Percentiles rank a stretch among this genome's conserved stretches.
These are phyloP conservation scores for Tubulanus polymorphus DNA, from an alignment of 2,888 invertebrate genomes.

Conservation along the genomic window DNA sequence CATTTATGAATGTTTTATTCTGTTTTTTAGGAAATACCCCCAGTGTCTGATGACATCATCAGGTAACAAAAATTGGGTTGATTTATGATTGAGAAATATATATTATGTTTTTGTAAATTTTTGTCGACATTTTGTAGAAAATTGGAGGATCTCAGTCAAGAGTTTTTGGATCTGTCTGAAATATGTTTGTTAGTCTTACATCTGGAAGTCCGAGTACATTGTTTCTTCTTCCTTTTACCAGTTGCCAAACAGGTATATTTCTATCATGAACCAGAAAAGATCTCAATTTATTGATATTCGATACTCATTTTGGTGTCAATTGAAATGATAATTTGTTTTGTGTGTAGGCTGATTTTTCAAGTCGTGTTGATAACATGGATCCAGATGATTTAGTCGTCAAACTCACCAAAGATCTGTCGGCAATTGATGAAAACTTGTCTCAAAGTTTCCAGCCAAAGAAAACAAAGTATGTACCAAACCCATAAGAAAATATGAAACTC, in stretches of 20 bases:
- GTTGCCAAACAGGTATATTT: constrained; percentile 53
- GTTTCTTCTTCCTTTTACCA: constrained; percentile 84
- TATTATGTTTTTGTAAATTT: no score
- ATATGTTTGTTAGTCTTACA: constrained; percentile 87
- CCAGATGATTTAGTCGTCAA: constrained; percentile 73
- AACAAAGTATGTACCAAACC: constrained; percentile 64
- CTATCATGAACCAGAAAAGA: no score
- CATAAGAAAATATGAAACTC: background rate
- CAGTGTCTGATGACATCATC: constrained; percentile 32
- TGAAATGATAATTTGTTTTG: no score
- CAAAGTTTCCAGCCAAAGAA: constrained; percentile 73
- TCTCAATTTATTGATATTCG: no score
- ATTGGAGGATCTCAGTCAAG: constrained; percentile 49
- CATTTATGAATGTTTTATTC: no score
- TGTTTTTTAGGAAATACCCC: constrained; percentile 33
- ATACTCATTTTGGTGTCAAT: no score
- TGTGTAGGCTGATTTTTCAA: no score
- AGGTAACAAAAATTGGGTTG: no score
- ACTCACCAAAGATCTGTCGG: constrained; percentile 71
- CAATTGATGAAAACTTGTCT: constrained; percentile 73
- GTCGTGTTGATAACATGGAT: constrained; percentile 74
- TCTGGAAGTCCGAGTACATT: constrained; percentile 91
- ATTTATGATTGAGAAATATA: no score
- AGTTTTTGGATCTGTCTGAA: constrained; percentile 84
- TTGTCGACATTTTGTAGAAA: constrained; percentile 27